Base-by-base conservation (phyloP, 2,113 vertebrate genomes). In the Pholis gunnellus region DNA sequence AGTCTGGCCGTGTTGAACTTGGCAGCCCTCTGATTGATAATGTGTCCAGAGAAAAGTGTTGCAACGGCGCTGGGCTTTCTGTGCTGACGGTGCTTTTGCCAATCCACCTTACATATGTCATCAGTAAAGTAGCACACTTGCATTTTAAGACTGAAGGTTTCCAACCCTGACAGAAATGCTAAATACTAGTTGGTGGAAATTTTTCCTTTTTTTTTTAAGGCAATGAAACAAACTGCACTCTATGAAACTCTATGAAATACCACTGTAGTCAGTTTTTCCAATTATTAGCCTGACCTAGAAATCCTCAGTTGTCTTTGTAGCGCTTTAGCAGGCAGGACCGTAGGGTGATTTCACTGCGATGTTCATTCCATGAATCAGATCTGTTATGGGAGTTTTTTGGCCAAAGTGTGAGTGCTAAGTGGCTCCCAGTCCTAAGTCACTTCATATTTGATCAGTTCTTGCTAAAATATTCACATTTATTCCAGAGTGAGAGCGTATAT, bases 261-360 rank as follows among this genome's bases (percentile, higher is more conserved):
- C 86, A 72, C 85, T 46, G 59, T 78, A 91, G 91, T 94, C 92
- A 93, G 87, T 93, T 95, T 95, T 93, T 94, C 94, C 93, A 93
- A 93, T 94, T 94, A 93, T 94, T 94, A 92, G 87, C 86, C 87
- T 94, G 91, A 95, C 92, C 93, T 85, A 94, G 92, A 94, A 94
- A 93, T 93, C 90, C 75, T 88, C 66, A 75, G 87, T 87, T 91
- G 85, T 92, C 84, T 92, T 93, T 92, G 89, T 86, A 94, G 87
- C 73, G 88, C 91, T 89, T 83, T 78, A 91, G 87, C 88, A 87
- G 85, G 84, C 88, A 83, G 74, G 57, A 66, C 72, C 63, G 57
- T 68, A 60, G 78, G 70, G 67, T 83, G 75, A 87, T 87, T 90
- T 90, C 79, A 85, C 64, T 70, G 65, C 48, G 11, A 86, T 79